phyloP scores from a whole-genome alignment of 2,113 vertebrate genomes.

The Gila orcuttii region DNA sequence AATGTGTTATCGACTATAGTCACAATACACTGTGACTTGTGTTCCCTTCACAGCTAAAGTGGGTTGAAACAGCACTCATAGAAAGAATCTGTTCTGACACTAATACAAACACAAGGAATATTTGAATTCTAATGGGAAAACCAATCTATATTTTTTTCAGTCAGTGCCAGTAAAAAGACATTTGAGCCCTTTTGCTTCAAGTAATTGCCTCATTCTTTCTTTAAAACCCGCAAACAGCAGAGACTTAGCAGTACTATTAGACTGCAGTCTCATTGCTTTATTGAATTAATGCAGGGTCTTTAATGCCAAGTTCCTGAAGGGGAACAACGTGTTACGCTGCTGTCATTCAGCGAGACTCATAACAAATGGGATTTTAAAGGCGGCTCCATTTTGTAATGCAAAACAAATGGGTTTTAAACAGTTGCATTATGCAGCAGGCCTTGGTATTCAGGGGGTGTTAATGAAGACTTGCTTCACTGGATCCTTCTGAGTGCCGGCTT shows the following conservation, averaged over 20 bases:
- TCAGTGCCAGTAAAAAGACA: constrained; percentile 32
- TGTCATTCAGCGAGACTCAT: constrained; percentile 33
- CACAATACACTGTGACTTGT: not conserved
- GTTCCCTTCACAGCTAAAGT: constrained; percentile 8
- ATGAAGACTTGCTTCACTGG: constrained; percentile 28
- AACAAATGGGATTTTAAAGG: constrained; percentile 37
- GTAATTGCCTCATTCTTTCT: constrained; percentile 47
- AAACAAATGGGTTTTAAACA: constrained; percentile 43
- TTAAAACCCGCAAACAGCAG: constrained; percentile 11
- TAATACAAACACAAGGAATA: constrained; percentile 33
- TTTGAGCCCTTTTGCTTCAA: constrained; percentile 32
- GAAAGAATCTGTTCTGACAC: constrained; percentile 14
- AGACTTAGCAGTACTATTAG: constrained; percentile 38
- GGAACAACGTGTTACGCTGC: constrained; percentile 20
- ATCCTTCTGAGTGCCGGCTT: constrained; percentile 6
- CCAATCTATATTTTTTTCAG: not conserved
- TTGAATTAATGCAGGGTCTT: constrained; percentile 43
- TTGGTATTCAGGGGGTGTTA: constrained; percentile 28
- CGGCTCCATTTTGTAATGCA: constrained; percentile 9
- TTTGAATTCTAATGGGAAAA: constrained; percentile 44
- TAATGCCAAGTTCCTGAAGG: constrained; percentile 23
- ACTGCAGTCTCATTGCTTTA: constrained; percentile 34
- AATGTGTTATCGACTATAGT: not conserved
- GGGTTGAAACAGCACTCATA: constrained; percentile 18
- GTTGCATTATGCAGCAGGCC: constrained; percentile 21